Percentiles rank a stretch among this genome's conserved stretches.
phyloP scores from a whole-genome alignment of 2,797 vertebrate species.

The Schizopygopsis malacanthus region DNA sequence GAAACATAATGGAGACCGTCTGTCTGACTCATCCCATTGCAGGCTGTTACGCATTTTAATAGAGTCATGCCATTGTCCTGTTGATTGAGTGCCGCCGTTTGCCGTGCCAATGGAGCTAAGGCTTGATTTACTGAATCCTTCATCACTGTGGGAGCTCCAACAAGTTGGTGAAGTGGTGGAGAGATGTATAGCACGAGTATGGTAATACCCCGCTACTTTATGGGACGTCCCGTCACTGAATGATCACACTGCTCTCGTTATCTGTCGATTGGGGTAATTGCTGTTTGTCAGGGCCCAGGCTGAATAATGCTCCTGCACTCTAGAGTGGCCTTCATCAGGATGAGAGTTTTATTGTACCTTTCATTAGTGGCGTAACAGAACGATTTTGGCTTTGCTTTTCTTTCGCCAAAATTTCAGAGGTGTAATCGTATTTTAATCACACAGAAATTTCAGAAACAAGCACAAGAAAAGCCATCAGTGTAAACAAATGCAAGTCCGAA shows the following conservation, averaged over 20 bases:
- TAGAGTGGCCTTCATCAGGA: conserved; percentile 60
- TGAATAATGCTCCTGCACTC: conserved; percentile 79
- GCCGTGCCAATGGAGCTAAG: conserved; percentile 11
- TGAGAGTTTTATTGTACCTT: conserved; percentile 29
- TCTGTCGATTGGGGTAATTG: conserved; percentile 83
- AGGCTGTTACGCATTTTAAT: conserved; percentile 39
- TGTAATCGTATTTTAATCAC: conserved; percentile 27
- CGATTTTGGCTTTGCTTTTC: neutral
- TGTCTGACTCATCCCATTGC: conserved; percentile 26
- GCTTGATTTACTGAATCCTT: conserved; percentile 39
- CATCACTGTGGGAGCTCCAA: conserved; percentile 5
- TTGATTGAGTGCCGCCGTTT: conserved; percentile 32
- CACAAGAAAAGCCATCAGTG: conserved; percentile 21
- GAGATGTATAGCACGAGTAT: conserved; percentile 19
- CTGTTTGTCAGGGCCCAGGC: conserved; percentile 75
- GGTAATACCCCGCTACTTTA: conserved; percentile 75
- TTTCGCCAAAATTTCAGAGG: conserved; percentile 6
- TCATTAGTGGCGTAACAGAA: conserved; percentile 23
- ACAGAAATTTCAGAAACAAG: conserved; percentile 25
- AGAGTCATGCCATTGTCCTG: conserved; percentile 34
- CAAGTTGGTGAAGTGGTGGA: conserved; percentile 23
- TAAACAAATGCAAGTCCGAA: neutral
- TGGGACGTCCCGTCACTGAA: conserved; percentile 74
- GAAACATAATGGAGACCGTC: conserved; percentile 39
- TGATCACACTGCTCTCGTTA: conserved; percentile 78